Conservation (phyloP, 1,140 invertebrate genomes). For the Ctenoplectra terminalis region DNA sequence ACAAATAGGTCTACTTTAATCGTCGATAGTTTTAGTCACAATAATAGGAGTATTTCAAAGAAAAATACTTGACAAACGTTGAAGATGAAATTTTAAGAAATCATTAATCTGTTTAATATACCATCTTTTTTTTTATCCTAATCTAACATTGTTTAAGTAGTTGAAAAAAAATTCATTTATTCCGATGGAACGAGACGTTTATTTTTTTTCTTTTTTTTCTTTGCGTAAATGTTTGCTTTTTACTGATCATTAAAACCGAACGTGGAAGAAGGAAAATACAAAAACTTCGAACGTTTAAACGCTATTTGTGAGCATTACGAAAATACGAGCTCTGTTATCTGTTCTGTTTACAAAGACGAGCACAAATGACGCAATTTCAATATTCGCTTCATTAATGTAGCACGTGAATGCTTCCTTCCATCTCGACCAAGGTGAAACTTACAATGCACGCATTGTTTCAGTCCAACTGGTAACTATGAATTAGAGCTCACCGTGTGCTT, state of each 20-base stretch:
- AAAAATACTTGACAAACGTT: too few species aligned
- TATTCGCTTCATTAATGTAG: slow-evolving; percentile 10
- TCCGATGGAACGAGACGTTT: too few species aligned
- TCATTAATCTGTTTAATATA: too few species aligned
- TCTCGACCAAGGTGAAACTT: slow-evolving; percentile 30
- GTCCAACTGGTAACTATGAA: background rate
- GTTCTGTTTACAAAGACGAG: background rate
- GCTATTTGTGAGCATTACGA: background rate
- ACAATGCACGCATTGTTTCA: slow-evolving; percentile 17
- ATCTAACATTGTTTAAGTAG: too few species aligned
- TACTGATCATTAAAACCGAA: background rate
- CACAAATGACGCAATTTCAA: slow-evolving; percentile 7
- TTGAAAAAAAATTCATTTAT: too few species aligned
- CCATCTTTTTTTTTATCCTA: too few species aligned
- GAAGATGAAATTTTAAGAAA: too few species aligned
- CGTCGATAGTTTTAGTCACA: too few species aligned
- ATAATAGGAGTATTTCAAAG: too few species aligned
- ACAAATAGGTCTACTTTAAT: too few species aligned
- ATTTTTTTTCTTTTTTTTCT: too few species aligned
- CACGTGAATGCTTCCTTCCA: slow-evolving; percentile 31
- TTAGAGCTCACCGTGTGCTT: slow-evolving; percentile 1
- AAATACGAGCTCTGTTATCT: background rate
- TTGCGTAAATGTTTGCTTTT: background rate
- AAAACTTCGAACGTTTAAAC: background rate
- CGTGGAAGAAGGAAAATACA: background rate